Evolutionary conservation across 2,797 vertebrate genomes (phyloP), one percentile per base, ranked within the genome.

Genomic region (Enteromius mattozi): DNA sequence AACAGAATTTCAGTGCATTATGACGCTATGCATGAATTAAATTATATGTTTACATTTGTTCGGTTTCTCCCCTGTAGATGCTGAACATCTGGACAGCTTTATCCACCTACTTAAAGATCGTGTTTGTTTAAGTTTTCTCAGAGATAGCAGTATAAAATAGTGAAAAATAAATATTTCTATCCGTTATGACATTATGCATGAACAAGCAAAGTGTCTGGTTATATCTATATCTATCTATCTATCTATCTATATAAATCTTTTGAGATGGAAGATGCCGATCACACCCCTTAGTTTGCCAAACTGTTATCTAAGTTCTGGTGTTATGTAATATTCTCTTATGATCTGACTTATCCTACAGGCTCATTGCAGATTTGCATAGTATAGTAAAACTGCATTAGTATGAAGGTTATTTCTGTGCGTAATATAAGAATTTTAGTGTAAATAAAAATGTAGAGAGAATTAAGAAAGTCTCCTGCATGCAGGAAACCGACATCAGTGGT

Each of bases 261-360:
- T 35, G 10, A 51, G 30, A 68, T 24, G 9, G 42, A 80, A n/a
- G 6, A 51, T 30, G 27, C 14, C 30, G 71, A 63, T 66, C 77
- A n/a, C 5, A 65, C 42, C 37, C 45, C 40, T 13, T 77, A 59
- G 75, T 78, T 78, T 78, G 4, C 54, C 56, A 45, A 78, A 56
- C 76, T 45, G 76, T 61, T 78, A 78, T 78, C 74, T 77, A 77
- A 59, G 35, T 77, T 40, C 51, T 78, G 21, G 4, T 51, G 63
- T 68, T 80, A 69, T 68, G 45, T 69, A 51, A 68, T 35, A 51
- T 80, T 80, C 30, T 51, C 45, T 68, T 17, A 40, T 54, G 63
- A 14, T 69, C 51, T 54, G 21, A 37, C 24, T 9, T 37, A 68
- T 68, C 7, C 21, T 68, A 51, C 65, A 17, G 16, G 51, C 79